phyloP scores from a whole-genome alignment of 2,113 vertebrate species.

The Anoura caudifer region DNA sequence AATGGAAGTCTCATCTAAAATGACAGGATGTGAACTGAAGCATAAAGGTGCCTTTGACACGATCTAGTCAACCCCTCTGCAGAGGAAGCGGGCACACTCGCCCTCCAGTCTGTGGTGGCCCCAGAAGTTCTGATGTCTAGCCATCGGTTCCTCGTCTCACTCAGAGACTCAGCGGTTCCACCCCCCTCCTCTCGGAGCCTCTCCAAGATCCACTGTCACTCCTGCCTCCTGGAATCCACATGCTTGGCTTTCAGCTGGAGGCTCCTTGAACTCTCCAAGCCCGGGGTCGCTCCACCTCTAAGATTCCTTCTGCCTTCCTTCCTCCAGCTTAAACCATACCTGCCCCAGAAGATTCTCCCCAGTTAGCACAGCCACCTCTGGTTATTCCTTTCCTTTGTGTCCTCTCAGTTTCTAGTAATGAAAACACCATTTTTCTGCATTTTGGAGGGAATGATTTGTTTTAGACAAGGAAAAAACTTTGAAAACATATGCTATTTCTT shows the following conservation, averaged over 20 bases:
- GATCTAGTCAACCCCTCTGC: not conserved
- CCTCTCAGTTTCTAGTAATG: not conserved
- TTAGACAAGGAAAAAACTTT: not conserved
- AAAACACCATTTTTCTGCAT: not conserved
- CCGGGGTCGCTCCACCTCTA: not conserved
- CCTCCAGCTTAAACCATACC: not conserved
- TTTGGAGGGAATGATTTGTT: not conserved
- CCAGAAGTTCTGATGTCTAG: not conserved
- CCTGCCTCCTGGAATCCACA: not conserved
- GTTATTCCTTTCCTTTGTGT: not conserved
- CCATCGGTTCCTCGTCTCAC: not conserved
- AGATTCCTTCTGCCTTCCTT: not conserved
- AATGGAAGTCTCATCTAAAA: not conserved
- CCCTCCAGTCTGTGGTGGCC: not conserved
- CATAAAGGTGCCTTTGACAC: constrained; percentile 34
- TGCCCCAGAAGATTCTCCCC: not conserved
- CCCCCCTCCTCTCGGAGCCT: not conserved
- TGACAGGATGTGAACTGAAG: constrained; percentile 4
- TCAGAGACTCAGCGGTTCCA: not conserved
- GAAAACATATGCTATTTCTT: not conserved
- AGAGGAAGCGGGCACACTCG: not conserved
- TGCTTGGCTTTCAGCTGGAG: not conserved
- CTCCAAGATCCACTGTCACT: not conserved
- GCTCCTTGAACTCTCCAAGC: not conserved
- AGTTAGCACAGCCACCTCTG: not conserved